Base-by-base conservation (phyloP, 2,113 vertebrate genomes). In the Brevimyrus niger region DNA sequence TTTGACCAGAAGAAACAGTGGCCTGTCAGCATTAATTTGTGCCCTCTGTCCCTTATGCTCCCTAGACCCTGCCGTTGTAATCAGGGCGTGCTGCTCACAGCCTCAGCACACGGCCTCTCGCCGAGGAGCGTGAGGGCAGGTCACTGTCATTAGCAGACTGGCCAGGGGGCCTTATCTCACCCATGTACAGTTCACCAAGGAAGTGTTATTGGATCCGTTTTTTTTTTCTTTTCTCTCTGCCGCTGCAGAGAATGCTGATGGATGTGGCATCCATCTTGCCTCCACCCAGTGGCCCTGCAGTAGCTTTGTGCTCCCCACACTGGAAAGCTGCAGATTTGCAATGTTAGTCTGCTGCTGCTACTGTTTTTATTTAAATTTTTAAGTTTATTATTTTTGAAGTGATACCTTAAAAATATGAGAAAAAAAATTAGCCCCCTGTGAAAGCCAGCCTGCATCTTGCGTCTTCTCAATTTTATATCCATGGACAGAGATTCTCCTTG, bases 11-110 rank as follows among this genome's bases (percentile, higher is more conserved):
- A 0, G 87, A 95, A 94, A 48, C 93, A 48, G 93, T 76, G 90
- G 92, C 91, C 93, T 89, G 94, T 93, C 92, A 90, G 92, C 84
- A 92, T 94, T 95, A 93, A 94, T 89, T 95, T 94, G 91, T 91
- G 87, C 88, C 91, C 90, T 91, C 88, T 89, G 88, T 7, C 8
- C 92, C 90, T 89, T 92, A 93, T 8, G 76, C 80, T 53, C 87
- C 11, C 91, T 96, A 95, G 95, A 93, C 91, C 10, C 23, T 90
- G 89, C 90, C 87, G 88, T 42, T 73, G 84, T 76, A 87, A 90
- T 85, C 88, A 90, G 51, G 50, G 44, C 19, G 23, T 69, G 17
- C 84, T 47, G 69, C 83, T 86, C n/a, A 87, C 15, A 44, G 38
- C 87, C 27, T 19, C 21, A 9, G 21, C 27, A 44, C 13, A 6